Evolutionary conservation across 1,140 invertebrate genomes (phyloP).

Genomic region (Metopolophium dirhodum): DNA sequence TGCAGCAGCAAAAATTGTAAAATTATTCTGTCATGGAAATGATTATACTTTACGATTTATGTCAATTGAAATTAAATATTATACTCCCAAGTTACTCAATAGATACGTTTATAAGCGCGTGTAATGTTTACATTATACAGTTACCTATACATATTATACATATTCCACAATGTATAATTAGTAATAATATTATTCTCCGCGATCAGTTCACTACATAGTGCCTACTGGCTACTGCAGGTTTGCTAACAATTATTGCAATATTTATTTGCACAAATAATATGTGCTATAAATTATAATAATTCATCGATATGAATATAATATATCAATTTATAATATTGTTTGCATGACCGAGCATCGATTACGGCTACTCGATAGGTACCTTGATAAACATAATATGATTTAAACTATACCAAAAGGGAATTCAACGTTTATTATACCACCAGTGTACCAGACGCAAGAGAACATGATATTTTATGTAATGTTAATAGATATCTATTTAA

Average conservation of each 20-base stretch:
- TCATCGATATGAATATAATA: not conserved
- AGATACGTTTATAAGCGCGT: no score
- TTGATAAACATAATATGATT: not conserved
- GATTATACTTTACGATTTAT: not conserved
- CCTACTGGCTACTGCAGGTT: not conserved
- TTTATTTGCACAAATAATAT: not conserved
- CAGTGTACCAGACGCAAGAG: not conserved
- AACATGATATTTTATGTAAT: not conserved
- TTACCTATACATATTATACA: not conserved
- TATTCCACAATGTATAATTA: not conserved
- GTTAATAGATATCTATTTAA: not conserved
- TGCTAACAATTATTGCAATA: not conserved
- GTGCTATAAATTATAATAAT: no score
- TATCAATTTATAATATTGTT: not conserved
- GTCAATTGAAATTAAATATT: not conserved
- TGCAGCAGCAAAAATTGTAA: no score
- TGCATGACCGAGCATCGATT: not conserved
- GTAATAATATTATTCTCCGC: not conserved
- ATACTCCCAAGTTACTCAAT: not conserved
- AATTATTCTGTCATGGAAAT: not conserved
- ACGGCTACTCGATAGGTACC: not conserved
- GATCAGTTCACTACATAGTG: no score
- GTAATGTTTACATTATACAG: not conserved
- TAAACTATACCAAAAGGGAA: not conserved
- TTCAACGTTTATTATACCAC: not conserved